Conservation (phyloP, 2,113 vertebrate species). For the Glaucomys volans region DNA sequence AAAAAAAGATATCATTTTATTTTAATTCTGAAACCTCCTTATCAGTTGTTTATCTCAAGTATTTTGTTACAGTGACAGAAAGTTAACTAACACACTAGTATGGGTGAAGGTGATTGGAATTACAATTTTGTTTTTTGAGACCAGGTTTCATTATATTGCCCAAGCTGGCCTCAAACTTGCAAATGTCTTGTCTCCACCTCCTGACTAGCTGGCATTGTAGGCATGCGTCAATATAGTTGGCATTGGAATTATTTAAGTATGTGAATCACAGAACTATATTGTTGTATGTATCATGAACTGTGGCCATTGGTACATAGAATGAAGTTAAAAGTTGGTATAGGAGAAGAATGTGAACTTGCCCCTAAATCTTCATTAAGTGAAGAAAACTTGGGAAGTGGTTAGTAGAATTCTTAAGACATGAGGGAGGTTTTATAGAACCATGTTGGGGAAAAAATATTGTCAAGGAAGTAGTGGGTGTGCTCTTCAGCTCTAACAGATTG, state of each 20-base stretch:
- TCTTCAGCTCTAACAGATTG: background rate
- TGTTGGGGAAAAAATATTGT: background rate
- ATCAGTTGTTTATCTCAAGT: too few species aligned
- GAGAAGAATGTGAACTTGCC: background rate
- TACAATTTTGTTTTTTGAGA: too few species aligned
- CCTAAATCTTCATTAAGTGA: background rate
- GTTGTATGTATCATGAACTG: background rate
- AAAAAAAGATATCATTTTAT: too few species aligned
- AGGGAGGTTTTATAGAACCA: background rate
- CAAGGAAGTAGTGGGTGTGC: background rate
- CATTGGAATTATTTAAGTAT: background rate
- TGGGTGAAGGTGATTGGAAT: too few species aligned
- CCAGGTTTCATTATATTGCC: too few species aligned
- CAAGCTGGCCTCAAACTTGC: too few species aligned
- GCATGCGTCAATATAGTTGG: background rate
- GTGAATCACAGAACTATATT: background rate
- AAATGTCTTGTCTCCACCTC: too few species aligned
- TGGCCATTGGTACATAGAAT: background rate
- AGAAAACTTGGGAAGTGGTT: background rate
- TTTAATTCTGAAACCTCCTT: too few species aligned
- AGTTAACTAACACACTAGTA: too few species aligned
- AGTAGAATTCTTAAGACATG: background rate
- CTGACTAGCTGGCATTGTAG: too few species aligned
- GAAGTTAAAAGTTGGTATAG: background rate
- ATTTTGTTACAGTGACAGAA: too few species aligned